Percentiles rank a stretch among this genome's conserved stretches.
Evolutionary conservation across 2,888 invertebrate genomes (phyloP).

Genomic region (Caenorhabditis drosophilae): DNA sequence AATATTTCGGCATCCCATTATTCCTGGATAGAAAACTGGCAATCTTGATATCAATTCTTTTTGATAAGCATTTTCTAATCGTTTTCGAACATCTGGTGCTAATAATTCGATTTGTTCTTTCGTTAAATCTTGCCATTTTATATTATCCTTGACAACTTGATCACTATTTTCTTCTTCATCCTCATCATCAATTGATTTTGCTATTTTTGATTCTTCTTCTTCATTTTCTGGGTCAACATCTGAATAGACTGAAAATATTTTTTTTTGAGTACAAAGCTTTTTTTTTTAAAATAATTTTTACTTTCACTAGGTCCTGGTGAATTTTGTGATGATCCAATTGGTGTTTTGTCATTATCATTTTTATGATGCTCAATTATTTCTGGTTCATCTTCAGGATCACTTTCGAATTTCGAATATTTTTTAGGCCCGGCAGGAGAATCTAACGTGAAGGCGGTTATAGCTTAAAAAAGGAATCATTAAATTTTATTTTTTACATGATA

Average conservation of each 20-base stretch:
- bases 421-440: slow-evolving; percentile 38
- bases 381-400: slow-evolving; percentile 40
- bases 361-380: no score
- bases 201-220: neutral
- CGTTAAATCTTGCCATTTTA: slow-evolving; percentile 56
- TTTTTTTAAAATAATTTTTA: no score
- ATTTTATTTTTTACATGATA: neutral
- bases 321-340: neutral
- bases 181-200: slow-evolving; percentile 8
- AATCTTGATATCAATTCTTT: slow-evolving; percentile 49
- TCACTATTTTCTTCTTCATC: slow-evolving; percentile 22
- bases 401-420: slow-evolving; percentile 57
- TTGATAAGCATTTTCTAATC: slow-evolving; percentile 49
- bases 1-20: slow-evolving; percentile 82
- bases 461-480: slow-evolving; percentile 1
- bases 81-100: slow-evolving; percentile 37
- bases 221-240: slow-evolving; percentile 10
- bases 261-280: no score
- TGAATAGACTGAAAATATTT: slow-evolving; percentile 11
- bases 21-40: slow-evolving; percentile 62
- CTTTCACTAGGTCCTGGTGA: no score
- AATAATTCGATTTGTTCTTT: slow-evolving; percentile 56
- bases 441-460: slow-evolving; percentile 26
- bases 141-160: slow-evolving; percentile 13
- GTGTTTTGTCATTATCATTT: slow-evolving; percentile 11